phyloP scores from a whole-genome alignment of 2,113 vertebrate genomes.

The Neodon shergylaensis region DNA sequence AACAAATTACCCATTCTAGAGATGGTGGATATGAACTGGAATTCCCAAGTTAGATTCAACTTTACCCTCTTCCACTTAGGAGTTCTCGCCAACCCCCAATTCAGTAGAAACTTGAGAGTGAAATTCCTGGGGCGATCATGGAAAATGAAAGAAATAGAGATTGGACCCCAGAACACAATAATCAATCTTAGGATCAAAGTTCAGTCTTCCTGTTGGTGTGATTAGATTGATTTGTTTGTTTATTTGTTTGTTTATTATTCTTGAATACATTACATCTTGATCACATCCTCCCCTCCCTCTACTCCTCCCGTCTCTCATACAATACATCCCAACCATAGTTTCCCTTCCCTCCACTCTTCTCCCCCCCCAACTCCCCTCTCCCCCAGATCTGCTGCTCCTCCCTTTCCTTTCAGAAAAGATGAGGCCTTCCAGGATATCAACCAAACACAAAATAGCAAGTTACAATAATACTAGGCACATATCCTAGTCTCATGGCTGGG shows the following conservation, averaged over 20 bases:
- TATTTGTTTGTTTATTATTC: neutral
- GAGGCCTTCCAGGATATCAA: neutral
- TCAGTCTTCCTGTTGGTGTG: neutral
- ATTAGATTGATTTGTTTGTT: neutral
- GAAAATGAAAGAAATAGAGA: neutral
- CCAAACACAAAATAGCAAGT: neutral
- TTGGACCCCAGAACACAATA: neutral
- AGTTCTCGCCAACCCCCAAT: neutral
- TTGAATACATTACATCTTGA: neutral
- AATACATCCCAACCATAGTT: neutral
- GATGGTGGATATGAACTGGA: slow-evolving; percentile 32
- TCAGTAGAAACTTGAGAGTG: slow-evolving; percentile 22
- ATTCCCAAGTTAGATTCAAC: slow-evolving; percentile 33
- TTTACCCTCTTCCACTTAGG: neutral
- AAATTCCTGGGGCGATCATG: slow-evolving; percentile 14
- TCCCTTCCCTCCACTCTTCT: neutral
- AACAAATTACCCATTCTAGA: neutral
- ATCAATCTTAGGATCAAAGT: neutral
- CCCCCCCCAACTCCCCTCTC: neutral
- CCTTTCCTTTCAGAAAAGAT: neutral
- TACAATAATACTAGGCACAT: neutral
- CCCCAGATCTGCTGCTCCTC: neutral
- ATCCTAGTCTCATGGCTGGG: neutral
- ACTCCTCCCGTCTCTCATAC: neutral
- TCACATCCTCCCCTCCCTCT: neutral